Conservation (phyloP, 2,888 invertebrate species). For the Pterostichus madidus region DNA sequence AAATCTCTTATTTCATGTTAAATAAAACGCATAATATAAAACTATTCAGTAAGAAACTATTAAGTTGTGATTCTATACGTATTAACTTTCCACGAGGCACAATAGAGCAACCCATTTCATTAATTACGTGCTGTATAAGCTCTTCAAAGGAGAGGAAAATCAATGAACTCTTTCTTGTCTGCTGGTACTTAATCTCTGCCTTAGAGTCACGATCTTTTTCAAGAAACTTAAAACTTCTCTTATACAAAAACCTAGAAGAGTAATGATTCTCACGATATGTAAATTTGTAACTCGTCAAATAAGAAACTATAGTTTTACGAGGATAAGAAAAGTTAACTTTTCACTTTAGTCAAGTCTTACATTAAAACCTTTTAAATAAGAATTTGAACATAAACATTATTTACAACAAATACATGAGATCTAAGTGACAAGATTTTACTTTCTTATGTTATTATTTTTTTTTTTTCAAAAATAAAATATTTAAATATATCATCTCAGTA, state of each 20-base stretch:
- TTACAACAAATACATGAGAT: no score
- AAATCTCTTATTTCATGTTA: no score
- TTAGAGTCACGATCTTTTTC: constrained; percentile 2
- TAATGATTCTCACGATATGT: constrained; percentile 28
- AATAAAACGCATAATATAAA: no score
- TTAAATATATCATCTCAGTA: no score
- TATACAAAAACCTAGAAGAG: constrained; percentile 15
- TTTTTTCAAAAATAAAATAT: no score
- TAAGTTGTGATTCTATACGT: background rate
- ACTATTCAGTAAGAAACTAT: no score
- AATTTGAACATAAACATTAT: no score
- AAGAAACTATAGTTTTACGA: constrained; percentile 2
- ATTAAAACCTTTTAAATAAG: no score
- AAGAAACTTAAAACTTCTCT: background rate
- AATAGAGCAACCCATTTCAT: constrained; percentile 12
- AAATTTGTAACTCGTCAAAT: constrained; percentile 21
- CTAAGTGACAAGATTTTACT: no score
- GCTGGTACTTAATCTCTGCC: constrained; percentile 14
- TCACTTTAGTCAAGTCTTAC: background rate
- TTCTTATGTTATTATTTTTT: no score
- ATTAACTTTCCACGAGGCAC: constrained; percentile 3
- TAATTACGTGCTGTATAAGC: constrained; percentile 28
- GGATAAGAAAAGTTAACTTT: background rate
- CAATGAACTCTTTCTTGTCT: constrained; percentile 32
- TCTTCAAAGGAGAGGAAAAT: constrained; percentile 22